These are phyloP conservation scores for Lagopus muta DNA, from an alignment of 2,113 vertebrate genomes.

Conservation along the genomic window DNA sequence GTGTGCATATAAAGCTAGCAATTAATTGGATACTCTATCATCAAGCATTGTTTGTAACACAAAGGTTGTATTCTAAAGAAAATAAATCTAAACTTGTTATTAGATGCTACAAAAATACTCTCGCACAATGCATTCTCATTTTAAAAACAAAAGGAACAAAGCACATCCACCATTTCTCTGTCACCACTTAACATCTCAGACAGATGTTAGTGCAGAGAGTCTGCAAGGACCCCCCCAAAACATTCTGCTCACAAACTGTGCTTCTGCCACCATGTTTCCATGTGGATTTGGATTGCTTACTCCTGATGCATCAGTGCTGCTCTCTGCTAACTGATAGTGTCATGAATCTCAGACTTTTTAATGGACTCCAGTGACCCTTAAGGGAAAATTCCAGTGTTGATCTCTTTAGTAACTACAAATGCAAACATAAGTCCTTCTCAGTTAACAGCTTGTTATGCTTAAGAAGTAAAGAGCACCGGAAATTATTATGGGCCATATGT, in stretches of 20 bases:
- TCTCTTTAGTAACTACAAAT: not conserved
- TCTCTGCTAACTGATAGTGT: not conserved
- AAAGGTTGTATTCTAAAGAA: not conserved
- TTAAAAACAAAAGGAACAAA: not conserved
- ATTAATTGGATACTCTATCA: not conserved
- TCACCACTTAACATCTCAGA: not conserved
- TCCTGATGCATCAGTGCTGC: not conserved
- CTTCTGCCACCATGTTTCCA: not conserved
- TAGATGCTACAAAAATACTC: not conserved
- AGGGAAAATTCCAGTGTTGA: not conserved
- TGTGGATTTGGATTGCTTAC: not conserved
- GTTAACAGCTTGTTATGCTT: conserved; percentile 47
- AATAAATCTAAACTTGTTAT: not conserved
- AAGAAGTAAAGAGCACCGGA: conserved; percentile 19
- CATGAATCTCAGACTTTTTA: not conserved
- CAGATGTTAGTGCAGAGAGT: not conserved
- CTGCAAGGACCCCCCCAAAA: not conserved
- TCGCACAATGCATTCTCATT: fast-evolving
- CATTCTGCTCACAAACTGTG: not conserved
- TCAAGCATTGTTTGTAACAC: not conserved
- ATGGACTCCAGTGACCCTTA: not conserved
- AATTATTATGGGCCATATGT: conserved; percentile 61
- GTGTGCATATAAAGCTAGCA: not conserved
- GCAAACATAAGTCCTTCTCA: not conserved
- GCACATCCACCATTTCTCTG: not conserved